A percentile compares a stretch with the other conserved stretches of the same genome.
These are phyloP conservation scores for Anguilla rostrata DNA, from an alignment of 2,113 vertebrate species.

Conservation along the genomic window DNA sequence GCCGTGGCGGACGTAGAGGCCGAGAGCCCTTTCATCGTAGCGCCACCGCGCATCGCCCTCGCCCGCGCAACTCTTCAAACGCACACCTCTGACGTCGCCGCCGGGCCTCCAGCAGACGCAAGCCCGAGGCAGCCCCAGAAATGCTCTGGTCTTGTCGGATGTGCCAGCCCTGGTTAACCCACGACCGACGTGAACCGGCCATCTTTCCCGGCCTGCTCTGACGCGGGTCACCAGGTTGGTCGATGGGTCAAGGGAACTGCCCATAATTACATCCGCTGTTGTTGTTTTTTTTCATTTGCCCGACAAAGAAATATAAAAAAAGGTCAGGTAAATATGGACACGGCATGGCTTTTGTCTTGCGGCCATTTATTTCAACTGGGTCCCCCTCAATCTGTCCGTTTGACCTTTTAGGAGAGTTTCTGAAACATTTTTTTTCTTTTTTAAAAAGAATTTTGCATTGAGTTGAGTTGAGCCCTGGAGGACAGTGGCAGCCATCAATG, in stretches of 20 bases:
- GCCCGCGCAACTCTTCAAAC: background rate
- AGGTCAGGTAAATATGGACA: constrained; percentile 66
- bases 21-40: constrained; percentile 9
- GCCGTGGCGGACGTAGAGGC: background rate
- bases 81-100: background rate
- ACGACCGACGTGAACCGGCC: background rate
- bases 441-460: constrained; percentile 55
- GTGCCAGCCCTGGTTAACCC: background rate
- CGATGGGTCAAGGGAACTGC: constrained; percentile 28
- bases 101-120: background rate
- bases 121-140: background rate
- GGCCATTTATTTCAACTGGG: constrained; percentile 68
- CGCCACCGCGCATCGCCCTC: no score
- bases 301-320: constrained; percentile 60
- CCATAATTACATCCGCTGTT: constrained; percentile 11
- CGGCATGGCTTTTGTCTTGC: constrained; percentile 67
- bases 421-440: constrained; percentile 55
- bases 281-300: constrained; percentile 8
- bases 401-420: constrained; percentile 70
- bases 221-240: constrained; percentile 1
- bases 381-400: constrained; percentile 53
- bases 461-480: constrained; percentile 44
- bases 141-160: background rate
- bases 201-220: background rate
- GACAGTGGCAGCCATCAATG: constrained; percentile 46